Conservation (phyloP, 2,113 vertebrate species). For the Cyprinodon brontotheroides region DNA sequence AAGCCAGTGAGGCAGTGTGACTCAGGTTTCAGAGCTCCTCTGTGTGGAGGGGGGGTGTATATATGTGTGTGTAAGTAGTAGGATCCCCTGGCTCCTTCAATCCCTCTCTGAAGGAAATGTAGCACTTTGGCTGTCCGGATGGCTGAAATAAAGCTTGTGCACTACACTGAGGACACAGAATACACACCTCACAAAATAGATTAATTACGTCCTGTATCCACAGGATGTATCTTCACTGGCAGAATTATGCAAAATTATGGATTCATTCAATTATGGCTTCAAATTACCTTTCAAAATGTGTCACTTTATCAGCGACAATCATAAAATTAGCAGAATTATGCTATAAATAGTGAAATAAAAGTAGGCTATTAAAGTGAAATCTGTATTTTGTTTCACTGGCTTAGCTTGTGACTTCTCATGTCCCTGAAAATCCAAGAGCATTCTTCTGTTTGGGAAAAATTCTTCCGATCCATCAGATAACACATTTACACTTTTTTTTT, state of each 20-base stretch:
- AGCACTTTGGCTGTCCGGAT: constrained; percentile 42
- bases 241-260: background rate
- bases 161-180: constrained; percentile 8
- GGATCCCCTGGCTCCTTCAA: constrained; percentile 37
- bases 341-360: background rate
- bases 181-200: background rate
- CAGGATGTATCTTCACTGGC: background rate
- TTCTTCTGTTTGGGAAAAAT: background rate
- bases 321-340: background rate
- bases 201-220: constrained; percentile 4
- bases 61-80: constrained; percentile 4
- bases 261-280: background rate
- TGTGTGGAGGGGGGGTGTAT: constrained; percentile 23
- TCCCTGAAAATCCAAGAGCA: background rate
- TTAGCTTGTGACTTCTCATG: background rate
- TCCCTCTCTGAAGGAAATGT: constrained; percentile 38
- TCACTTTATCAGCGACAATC: background rate
- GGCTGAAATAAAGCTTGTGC: constrained; percentile 44
- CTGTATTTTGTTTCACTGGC: background rate
- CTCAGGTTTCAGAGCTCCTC: constrained; percentile 60
- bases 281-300: background rate
- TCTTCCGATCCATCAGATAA: constrained; percentile 8
- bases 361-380: background rate
- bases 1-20: constrained; percentile 46
- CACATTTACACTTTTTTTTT: background rate